Conservation (phyloP, 2,113 vertebrate species). For the Ginglymostoma cirratum region DNA sequence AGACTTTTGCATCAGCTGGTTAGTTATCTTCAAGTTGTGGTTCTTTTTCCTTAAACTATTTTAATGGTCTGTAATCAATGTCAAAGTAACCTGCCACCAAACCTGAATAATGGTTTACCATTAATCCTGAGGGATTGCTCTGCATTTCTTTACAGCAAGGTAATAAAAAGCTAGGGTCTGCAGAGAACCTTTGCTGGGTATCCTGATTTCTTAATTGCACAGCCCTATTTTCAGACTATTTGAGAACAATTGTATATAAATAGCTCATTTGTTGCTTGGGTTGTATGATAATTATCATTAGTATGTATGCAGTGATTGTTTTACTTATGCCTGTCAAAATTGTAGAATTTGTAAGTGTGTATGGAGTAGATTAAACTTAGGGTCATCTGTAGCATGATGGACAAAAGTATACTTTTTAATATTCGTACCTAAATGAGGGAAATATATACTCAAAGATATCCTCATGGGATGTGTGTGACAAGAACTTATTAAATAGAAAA, state of each 20-base stretch:
- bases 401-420: neutral
- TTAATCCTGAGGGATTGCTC: neutral
- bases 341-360: neutral
- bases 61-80: neutral
- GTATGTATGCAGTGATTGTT: neutral
- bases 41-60: neutral
- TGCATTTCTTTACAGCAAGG: neutral
- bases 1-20: neutral
- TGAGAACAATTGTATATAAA: neutral
- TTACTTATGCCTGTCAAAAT: neutral
- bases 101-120: neutral
- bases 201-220: neutral
- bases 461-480: neutral
- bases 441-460: neutral
- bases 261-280: neutral
- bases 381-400: neutral
- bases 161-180: neutral
- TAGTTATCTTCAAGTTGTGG: neutral
- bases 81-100: neutral
- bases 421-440: neutral
- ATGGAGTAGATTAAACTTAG: neutral
- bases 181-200: neutral
- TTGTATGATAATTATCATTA: neutral
- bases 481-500: neutral
- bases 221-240: neutral